Evolutionary conservation across 2,113 vertebrate genomes (phyloP).

Genomic region (Plestiodon gilberti): DNA sequence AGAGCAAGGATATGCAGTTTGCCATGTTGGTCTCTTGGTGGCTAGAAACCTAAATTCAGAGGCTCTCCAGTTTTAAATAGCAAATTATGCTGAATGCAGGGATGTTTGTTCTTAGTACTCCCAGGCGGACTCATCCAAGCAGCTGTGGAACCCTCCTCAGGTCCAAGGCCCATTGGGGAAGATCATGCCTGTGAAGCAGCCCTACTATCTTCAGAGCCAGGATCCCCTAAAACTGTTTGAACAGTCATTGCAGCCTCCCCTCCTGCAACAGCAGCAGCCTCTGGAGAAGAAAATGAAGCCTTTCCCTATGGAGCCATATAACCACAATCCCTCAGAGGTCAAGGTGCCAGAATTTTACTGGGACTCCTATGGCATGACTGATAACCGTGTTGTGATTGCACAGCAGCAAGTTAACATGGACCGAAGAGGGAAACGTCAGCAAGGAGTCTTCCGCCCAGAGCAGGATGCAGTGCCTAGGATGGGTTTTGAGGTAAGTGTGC

Average conservation of each 20-base stretch:
- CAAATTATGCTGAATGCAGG: slow-evolving; percentile 24
- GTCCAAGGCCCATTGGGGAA: slow-evolving; percentile 88
- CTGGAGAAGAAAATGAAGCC: slow-evolving; percentile 95
- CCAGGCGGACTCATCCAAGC: slow-evolving; percentile 88
- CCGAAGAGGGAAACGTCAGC: slow-evolving; percentile 85
- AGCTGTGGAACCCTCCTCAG: slow-evolving; percentile 94
- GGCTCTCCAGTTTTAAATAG: background rate
- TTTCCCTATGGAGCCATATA: slow-evolving; percentile 88
- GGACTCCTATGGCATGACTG: slow-evolving; percentile 88
- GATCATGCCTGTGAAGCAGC: slow-evolving; percentile 89
- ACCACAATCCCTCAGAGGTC: slow-evolving; percentile 85
- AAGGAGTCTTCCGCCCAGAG: slow-evolving; percentile 84
- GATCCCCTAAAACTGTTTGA: slow-evolving; percentile 93
- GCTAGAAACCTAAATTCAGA: background rate
- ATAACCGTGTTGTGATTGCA: slow-evolving; percentile 78
- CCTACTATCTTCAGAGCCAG: slow-evolving; percentile 87
- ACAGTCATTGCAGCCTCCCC: slow-evolving; percentile 81
- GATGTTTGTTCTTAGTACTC: slow-evolving; percentile 78
- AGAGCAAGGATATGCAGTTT: background rate
- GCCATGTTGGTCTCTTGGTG: rapidly evolving
- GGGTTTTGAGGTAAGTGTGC: slow-evolving; percentile 86
- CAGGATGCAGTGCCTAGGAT: slow-evolving; percentile 87
- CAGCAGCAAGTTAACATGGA: slow-evolving; percentile 81
- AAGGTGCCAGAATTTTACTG: slow-evolving; percentile 94
- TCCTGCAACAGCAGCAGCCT: slow-evolving; percentile 83